Conservation (phyloP, 2,113 vertebrate genomes). For the Hippocampus guttulatus region DNA sequence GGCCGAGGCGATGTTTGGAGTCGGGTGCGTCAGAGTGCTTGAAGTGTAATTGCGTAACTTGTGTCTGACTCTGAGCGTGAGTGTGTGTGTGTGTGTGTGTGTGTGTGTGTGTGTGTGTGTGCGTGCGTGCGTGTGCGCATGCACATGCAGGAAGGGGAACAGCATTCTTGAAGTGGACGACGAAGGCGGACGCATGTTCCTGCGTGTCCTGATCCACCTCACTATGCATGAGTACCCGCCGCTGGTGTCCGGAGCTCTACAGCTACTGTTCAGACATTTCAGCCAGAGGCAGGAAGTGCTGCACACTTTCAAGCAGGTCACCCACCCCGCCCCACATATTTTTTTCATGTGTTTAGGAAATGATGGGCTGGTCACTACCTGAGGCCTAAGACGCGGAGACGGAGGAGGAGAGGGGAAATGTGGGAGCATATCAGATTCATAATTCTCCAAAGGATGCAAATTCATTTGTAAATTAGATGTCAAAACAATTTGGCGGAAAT, state of each 20-base stretch:
- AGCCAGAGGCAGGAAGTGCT: slow-evolving; percentile 96
- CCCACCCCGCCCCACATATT: background rate
- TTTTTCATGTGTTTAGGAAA: too few species aligned
- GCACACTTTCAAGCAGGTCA: slow-evolving; percentile 96
- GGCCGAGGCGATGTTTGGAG: slow-evolving; percentile 94
- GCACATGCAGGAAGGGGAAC: slow-evolving; percentile 80
- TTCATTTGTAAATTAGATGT: too few species aligned
- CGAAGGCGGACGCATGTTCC: slow-evolving; percentile 91
- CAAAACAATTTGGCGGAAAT: too few species aligned
- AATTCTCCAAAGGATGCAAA: too few species aligned
- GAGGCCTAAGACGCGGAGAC: too few species aligned
- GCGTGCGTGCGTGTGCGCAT: background rate
- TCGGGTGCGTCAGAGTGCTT: slow-evolving; percentile 74
- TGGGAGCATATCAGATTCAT: too few species aligned
- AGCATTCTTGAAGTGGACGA: slow-evolving; percentile 96
- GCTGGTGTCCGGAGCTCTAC: slow-evolving; percentile 87
- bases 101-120: background rate
- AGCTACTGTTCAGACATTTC: slow-evolving; percentile 98
- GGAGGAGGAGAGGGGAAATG: too few species aligned
- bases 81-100: slow-evolving; percentile 5
- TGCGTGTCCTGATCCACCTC: slow-evolving; percentile 89
- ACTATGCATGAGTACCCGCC: slow-evolving; percentile 94
- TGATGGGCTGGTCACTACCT: too few species aligned
- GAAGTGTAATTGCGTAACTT: background rate
- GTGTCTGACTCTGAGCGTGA: background rate